Conservation (phyloP, 2,113 vertebrate genomes). For the Tupaia chinensis region DNA sequence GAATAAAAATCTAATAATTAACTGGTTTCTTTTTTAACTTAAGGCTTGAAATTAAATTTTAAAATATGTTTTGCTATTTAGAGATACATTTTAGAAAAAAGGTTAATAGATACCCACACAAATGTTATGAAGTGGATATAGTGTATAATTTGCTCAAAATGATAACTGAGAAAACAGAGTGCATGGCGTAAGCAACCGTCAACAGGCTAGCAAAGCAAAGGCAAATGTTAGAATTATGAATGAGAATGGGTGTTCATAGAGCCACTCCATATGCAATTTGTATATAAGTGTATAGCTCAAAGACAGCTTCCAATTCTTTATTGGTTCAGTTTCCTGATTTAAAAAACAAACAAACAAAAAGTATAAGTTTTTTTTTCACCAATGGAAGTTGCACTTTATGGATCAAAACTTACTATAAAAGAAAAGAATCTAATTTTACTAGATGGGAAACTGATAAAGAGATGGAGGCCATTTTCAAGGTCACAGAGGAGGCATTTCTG, state of each 20-base stretch:
- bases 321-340: slow-evolving; percentile 35
- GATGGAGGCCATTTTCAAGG: slow-evolving; percentile 60
- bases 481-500: slow-evolving; percentile 42
- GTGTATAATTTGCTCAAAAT: neutral
- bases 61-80: neutral
- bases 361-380: neutral
- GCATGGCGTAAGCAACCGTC: neutral
- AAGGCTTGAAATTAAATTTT: neutral
- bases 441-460: slow-evolving; percentile 56
- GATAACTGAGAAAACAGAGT: neutral
- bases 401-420: slow-evolving; percentile 50
- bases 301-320: neutral
- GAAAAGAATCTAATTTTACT: slow-evolving; percentile 68
- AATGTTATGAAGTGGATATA: neutral
- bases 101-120: neutral
- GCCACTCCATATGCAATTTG: neutral
- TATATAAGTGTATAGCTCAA: neutral
- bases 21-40: neutral
- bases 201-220: slow-evolving; percentile 31
- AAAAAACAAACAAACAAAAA: neutral
- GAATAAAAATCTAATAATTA: slow-evolving; percentile 11
- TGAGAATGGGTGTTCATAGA: neutral
- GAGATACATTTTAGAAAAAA: neutral
- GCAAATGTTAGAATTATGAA: neutral
- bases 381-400: slow-evolving; percentile 35